Conservation (phyloP, 2,888 invertebrate species). For the Lycia hirtaria region DNA sequence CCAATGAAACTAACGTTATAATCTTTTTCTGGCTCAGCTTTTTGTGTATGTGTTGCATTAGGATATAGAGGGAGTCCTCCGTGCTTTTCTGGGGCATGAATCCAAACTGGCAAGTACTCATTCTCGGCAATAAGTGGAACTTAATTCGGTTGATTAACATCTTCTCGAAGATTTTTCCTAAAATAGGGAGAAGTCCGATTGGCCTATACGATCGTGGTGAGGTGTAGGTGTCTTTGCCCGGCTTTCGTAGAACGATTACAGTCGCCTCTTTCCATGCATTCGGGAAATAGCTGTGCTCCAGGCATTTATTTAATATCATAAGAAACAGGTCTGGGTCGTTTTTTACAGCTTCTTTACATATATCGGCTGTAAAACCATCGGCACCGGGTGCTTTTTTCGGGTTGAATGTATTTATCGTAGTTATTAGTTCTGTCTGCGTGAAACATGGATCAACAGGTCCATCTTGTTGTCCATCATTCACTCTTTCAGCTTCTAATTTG, state of each 20-base stretch:
- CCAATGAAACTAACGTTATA: no score
- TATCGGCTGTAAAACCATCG: slow-evolving; percentile 43
- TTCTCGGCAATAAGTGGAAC: no score
- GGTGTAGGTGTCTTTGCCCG: slow-evolving; percentile 36
- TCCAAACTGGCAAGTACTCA: no score
- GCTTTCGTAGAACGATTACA: slow-evolving; percentile 37
- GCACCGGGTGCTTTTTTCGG: slow-evolving; percentile 40
- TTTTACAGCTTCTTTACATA: slow-evolving; percentile 27
- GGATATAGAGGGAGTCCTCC: no score
- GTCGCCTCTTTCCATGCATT: slow-evolving; percentile 35
- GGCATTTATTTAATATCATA: slow-evolving; percentile 33
- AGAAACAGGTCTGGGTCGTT: slow-evolving; percentile 26
- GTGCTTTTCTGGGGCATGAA: no score
- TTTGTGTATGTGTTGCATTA: no score
- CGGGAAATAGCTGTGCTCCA: slow-evolving; percentile 30
- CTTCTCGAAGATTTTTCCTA: neutral
- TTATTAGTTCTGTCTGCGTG: slow-evolving; percentile 16
- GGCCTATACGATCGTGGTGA: neutral
- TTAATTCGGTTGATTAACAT: neutral
- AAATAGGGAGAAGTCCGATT: neutral
- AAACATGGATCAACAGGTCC: slow-evolving; percentile 28
- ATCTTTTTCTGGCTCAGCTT: no score
- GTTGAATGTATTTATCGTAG: slow-evolving; percentile 6
- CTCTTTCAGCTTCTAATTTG: neutral
- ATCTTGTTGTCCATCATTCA: neutral